phyloP scores from a whole-genome alignment of 1,140 invertebrate genomes.

The Pogonomyrmex californicus region DNA sequence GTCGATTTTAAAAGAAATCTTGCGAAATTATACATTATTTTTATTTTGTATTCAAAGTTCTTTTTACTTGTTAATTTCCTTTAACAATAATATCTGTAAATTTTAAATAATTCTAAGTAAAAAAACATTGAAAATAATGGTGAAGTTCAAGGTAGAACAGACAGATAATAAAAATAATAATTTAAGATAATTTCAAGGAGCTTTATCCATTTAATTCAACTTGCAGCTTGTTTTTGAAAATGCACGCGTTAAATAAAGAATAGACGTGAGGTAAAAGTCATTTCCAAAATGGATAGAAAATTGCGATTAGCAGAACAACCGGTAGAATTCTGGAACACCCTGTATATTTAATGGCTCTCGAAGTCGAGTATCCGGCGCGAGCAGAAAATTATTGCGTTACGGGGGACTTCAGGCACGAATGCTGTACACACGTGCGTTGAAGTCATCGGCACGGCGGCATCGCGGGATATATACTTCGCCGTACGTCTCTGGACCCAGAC shows the following conservation, averaged over 20 bases:
- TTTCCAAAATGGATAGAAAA: neutral
- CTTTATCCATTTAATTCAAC: constrained; percentile 6
- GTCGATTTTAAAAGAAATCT: neutral
- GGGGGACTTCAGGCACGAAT: constrained; percentile 29
- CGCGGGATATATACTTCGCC: constrained; percentile 51
- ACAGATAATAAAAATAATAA: neutral
- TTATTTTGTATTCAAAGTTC: neutral
- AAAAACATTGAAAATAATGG: neutral
- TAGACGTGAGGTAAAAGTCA: neutral
- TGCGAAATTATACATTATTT: neutral
- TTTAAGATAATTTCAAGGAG: neutral
- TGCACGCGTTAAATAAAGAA: neutral
- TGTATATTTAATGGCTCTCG: constrained; percentile 26
- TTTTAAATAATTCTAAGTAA: neutral
- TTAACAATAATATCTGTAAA: neutral
- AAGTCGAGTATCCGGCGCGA: constrained; percentile 45
- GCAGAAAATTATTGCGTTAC: constrained; percentile 46
- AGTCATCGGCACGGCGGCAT: constrained; percentile 42
- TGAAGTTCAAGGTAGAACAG: neutral
- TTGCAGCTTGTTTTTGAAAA: neutral
- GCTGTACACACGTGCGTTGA: constrained; percentile 35
- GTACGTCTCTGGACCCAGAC: constrained; percentile 42
- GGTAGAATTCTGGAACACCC: neutral
- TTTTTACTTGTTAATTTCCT: neutral
- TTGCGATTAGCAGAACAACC: constrained; percentile 6